phyloP scores from a whole-genome alignment of 2,797 vertebrate species.

The Aulostomus chinensis region DNA sequence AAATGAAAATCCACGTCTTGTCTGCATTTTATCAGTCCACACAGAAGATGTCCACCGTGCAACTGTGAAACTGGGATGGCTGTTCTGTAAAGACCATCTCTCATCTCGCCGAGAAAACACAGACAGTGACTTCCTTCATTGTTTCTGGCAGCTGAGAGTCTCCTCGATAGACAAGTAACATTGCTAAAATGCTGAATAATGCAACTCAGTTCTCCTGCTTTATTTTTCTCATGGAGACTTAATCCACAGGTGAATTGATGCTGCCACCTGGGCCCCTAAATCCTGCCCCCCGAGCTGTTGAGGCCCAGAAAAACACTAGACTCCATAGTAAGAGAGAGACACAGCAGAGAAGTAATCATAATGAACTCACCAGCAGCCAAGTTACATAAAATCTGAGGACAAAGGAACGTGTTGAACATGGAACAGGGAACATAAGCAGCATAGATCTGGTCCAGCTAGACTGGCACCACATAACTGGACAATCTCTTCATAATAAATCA shows the following conservation, averaged over 20 bases:
- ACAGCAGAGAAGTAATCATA: neutral
- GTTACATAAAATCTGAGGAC: constrained; percentile 21
- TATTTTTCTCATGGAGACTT: constrained; percentile 16
- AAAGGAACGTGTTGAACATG: constrained; percentile 22
- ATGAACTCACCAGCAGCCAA: constrained; percentile 19
- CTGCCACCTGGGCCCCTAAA: constrained; percentile 22
- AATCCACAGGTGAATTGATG: constrained; percentile 34
- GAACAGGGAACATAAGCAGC: constrained; percentile 1
- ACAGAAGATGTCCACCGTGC: too few relatives aligned
- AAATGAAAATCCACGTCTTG: too few relatives aligned
- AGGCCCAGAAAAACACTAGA: constrained; percentile 8
- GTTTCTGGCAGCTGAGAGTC: constrained; percentile 3
- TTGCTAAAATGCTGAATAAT: constrained; percentile 16
- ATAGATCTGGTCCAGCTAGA: neutral
- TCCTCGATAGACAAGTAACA: constrained; percentile 9
- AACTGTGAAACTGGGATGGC: neutral
- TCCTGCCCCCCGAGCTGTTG: constrained; percentile 13
- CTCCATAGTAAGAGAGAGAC: constrained; percentile 14
- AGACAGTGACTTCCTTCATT: neutral
- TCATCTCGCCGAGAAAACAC: neutral
- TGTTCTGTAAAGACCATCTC: neutral
- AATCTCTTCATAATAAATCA: too few relatives aligned
- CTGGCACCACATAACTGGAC: neutral
- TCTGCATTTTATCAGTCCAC: too few relatives aligned
- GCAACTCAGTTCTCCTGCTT: constrained; percentile 9